phyloP scores from a whole-genome alignment of 2,888 invertebrate genomes.

The Netelia inedita region DNA sequence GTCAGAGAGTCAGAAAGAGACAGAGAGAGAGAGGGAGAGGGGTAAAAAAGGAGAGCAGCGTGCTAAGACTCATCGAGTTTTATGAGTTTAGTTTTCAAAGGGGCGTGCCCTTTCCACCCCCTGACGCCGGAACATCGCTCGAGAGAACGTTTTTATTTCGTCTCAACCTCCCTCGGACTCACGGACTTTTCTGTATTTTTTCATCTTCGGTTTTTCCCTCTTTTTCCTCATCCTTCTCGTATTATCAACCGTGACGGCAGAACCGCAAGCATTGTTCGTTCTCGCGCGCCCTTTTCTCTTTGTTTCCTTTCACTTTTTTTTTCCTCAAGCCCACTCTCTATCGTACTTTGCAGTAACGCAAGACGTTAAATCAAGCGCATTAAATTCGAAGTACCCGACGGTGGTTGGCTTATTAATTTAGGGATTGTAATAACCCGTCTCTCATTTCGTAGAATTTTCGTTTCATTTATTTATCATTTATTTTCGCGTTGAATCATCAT shows the following conservation, averaged over 20 bases:
- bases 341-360: conserved; percentile 32
- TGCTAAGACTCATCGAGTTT: conserved; percentile 75
- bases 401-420: conserved; percentile 38
- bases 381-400: conserved; percentile 25
- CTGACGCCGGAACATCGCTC: conserved; percentile 65
- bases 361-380: conserved; percentile 68
- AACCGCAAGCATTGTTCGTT: conserved; percentile 64
- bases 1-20: conserved; percentile 8
- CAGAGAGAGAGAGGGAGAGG: conserved; percentile 30
- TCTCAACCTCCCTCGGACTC: conserved; percentile 21
- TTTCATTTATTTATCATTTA: neutral
- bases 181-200: conserved; percentile 23
- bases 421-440: conserved; percentile 25
- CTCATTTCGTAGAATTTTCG: conserved; percentile 6
- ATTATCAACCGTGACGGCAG: conserved; percentile 33
- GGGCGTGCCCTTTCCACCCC: conserved; percentile 68
- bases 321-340: conserved; percentile 23
- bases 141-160: conserved; percentile 64
- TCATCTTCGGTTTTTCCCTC: conserved; percentile 29
- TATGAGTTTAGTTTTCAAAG: conserved; percentile 76
- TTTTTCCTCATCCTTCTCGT: conserved; percentile 44
- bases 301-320: conserved; percentile 45
- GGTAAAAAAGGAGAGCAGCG: conserved; percentile 64
- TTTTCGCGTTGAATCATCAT: conserved; percentile 2
- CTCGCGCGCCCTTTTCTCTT: neutral